Conservation (phyloP, 2,113 vertebrate species). For the Aspiorhynchus laticeps region DNA sequence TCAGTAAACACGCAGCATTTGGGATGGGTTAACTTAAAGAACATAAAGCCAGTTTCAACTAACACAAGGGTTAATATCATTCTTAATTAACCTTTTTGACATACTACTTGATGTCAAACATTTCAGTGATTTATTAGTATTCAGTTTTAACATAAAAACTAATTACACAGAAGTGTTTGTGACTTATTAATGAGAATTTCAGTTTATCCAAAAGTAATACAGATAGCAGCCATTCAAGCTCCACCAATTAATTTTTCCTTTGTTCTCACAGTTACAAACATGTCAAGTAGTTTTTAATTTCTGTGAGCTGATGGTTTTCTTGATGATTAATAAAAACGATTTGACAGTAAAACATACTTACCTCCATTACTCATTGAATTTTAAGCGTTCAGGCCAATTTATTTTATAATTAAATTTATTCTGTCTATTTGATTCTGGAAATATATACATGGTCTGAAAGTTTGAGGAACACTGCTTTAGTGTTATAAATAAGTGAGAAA, state of each 20-base stretch:
- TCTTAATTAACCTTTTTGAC: not conserved
- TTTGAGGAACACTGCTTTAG: not conserved
- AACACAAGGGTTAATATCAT: not conserved
- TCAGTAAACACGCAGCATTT: too few species aligned
- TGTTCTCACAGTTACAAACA: not conserved
- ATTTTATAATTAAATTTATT: too few species aligned
- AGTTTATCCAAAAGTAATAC: not conserved
- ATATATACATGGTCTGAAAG: not conserved
- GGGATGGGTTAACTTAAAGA: not conserved
- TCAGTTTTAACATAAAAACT: not conserved
- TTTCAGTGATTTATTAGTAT: not conserved
- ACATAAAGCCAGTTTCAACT: not conserved
- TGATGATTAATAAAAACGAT: not conserved
- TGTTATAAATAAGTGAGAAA: not conserved
- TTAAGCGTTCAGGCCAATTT: too few species aligned
- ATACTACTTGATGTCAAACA: not conserved
- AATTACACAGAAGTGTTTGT: not conserved
- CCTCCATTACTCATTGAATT: too few species aligned
- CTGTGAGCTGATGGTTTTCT: not conserved
- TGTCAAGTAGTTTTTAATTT: not conserved
- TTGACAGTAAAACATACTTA: not conserved
- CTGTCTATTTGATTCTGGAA: too few species aligned
- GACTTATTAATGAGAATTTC: not conserved
- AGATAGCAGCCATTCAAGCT: not conserved
- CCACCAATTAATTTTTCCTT: not conserved